Evolutionary conservation across 1,140 invertebrate genomes (phyloP).

Genomic region (Copidosoma floridanum): DNA sequence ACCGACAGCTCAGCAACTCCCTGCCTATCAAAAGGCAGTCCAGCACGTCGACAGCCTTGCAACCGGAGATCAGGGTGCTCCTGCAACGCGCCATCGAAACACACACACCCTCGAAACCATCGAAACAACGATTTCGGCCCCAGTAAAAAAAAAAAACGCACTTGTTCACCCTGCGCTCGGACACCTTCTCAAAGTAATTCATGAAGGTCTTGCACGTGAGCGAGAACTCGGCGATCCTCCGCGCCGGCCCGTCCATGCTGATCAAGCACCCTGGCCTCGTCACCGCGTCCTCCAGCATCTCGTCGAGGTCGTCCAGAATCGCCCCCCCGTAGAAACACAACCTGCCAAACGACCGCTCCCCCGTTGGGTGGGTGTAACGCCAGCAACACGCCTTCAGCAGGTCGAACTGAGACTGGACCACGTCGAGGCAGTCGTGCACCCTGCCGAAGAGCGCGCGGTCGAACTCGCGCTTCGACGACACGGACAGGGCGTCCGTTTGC

Average conservation of each 20-base stretch:
- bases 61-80: conserved; percentile 46
- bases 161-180: conserved; percentile 50
- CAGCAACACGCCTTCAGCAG: conserved; percentile 49
- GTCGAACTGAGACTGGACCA: conserved; percentile 43
- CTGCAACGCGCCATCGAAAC: conserved; percentile 23
- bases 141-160: conserved; percentile 13
- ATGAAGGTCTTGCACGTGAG: conserved; percentile 47
- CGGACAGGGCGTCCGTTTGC: conserved; percentile 21
- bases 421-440: conserved; percentile 38
- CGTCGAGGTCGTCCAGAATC: conserved; percentile 46
- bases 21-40: conserved; percentile 49
- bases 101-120: neutral
- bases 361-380: conserved; percentile 49
- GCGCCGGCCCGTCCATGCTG: conserved; percentile 13
- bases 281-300: conserved; percentile 31
- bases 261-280: conserved; percentile 14
- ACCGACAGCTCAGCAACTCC: conserved; percentile 36
- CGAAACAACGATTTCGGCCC: neutral
- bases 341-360: conserved; percentile 32
- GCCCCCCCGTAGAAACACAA: conserved; percentile 49
- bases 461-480: neutral
- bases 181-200: conserved; percentile 53
- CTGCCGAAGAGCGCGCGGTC: conserved; percentile 32
- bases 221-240: conserved; percentile 26
- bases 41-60: conserved; percentile 49